Evolutionary conservation across 2,888 invertebrate species (phyloP).

Genomic region (Tethea ocularis): DNA sequence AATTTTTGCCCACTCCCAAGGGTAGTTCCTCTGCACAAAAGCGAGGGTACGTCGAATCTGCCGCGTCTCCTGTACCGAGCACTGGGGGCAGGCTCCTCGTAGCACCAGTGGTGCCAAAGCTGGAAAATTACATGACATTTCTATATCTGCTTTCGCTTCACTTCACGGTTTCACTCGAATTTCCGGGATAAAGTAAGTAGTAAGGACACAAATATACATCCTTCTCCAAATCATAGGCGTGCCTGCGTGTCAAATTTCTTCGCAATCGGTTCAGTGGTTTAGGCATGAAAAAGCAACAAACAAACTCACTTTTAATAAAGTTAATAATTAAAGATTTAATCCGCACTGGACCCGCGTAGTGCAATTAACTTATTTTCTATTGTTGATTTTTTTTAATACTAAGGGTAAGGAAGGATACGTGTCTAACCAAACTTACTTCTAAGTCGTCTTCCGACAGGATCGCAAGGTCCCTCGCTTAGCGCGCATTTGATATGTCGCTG

Average conservation of each 20-base stretch:
- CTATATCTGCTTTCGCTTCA: not conserved
- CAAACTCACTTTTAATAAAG: no score
- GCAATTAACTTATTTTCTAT: no score
- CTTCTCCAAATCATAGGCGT: no score
- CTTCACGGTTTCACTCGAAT: no score
- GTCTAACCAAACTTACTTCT: slow-evolving; percentile 85
- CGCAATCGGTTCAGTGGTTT: no score
- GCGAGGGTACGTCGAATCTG: slow-evolving; percentile 90
- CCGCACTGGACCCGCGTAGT: no score
- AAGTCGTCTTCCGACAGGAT: slow-evolving; percentile 87
- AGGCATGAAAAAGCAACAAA: no score
- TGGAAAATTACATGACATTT: slow-evolving; percentile 61
- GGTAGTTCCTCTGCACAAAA: slow-evolving; percentile 89
- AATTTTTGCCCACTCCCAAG: slow-evolving; percentile 90
- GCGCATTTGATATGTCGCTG: slow-evolving; percentile 88
- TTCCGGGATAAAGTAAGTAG: no score
- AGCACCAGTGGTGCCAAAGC: slow-evolving; percentile 89
- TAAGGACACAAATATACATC: no score
- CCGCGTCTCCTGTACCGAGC: slow-evolving; percentile 85
- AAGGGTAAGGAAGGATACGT: no score
- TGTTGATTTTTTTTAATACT: not conserved
- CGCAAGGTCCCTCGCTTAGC: slow-evolving; percentile 88
- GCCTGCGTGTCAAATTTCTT: no score
- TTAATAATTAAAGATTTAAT: no score
- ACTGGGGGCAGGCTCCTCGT: slow-evolving; percentile 89